Conservation (phyloP, 64 coral and sea anemone genomes). For the Pocillopora damicornis region DNA sequence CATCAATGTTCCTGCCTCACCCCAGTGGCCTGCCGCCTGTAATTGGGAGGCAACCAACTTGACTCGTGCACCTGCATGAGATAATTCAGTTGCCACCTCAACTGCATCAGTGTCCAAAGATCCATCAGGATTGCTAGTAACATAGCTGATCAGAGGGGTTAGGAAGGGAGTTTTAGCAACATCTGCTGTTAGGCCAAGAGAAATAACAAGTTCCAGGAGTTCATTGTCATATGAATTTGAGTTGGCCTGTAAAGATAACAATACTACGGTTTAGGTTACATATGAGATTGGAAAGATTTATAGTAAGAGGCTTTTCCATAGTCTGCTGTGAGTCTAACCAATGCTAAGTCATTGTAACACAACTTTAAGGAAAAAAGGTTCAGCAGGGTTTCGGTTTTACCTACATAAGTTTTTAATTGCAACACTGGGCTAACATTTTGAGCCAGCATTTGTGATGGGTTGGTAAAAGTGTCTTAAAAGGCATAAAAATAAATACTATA, state of each 20-base stretch:
- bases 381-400: too few species aligned
- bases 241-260: slow-evolving; percentile 32
- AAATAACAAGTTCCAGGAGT: slow-evolving; percentile 63
- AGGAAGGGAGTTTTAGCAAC: slow-evolving; percentile 71
- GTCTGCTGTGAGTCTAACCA: too few species aligned
- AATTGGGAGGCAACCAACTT: slow-evolving; percentile 66
- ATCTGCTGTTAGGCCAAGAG: slow-evolving; percentile 42
- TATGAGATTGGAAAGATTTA: not conserved
- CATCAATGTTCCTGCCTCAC: slow-evolving; percentile 66
- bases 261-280: not conserved
- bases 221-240: slow-evolving; percentile 82
- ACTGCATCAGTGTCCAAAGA: not conserved
- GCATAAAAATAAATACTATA: too few species aligned
- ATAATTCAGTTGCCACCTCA: not conserved
- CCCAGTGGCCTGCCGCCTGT: slow-evolving; percentile 61
- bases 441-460: too few species aligned
- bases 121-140: slow-evolving; percentile 38
- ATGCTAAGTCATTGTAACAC: too few species aligned
- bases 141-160: slow-evolving; percentile 57
- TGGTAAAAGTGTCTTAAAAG: too few species aligned
- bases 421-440: too few species aligned
- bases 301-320: too few species aligned
- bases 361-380: too few species aligned
- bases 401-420: too few species aligned
- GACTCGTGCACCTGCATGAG: slow-evolving; percentile 31